Base-by-base conservation (phyloP, 2,888 invertebrate genomes). In the Thecocarcelia acutangulata region DNA sequence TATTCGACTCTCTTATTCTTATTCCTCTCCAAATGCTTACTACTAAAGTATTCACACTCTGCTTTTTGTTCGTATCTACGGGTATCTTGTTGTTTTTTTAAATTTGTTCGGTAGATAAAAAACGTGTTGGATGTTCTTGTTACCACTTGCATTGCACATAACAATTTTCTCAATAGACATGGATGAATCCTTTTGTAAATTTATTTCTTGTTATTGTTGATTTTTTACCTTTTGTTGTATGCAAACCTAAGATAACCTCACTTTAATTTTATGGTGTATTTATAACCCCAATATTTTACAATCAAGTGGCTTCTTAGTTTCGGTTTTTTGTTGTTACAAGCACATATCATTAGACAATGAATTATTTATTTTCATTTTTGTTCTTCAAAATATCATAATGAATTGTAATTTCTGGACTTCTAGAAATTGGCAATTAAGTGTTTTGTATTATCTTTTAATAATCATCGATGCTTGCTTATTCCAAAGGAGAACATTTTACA, bases 41-140 rank as follows among this genome's bases (percentile, higher is more conserved):
- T 2, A 69, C 59, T n/a, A n/a, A n/a, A n/a, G n/a, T n/a, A 66
- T 70, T 72, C 70, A 64, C 75, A 66, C 75, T 80, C 28, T 37
- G 5, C 33, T 33, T 33, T 46, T 19, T 40, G 37, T 50, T n/a
- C n/a, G n/a, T n/a, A n/a, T n/a, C n/a, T n/a, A n/a, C n/a, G n/a
- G n/a, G n/a, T 63, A 42, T 42, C 33, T 56, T 28, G 19, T 33
- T 63, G 9, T 52, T 13, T 48, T 3, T 24, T 6, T 59, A 1
- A 28, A 4, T 58, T 19, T 44, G 48, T 70, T 77, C 15, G 40
- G 56, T 63, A 56, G 48, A 69, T 77, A 64, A 56, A 21, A 40
- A 17, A 24, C 12, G 3, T 59, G 19, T 37, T 17, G 3, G 21
- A 46, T 40, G 46, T 48, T 46, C 8, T 48, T 37, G 9, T 1